Conservation (phyloP, 2,888 invertebrate species). For the Lutraria lutraria region DNA sequence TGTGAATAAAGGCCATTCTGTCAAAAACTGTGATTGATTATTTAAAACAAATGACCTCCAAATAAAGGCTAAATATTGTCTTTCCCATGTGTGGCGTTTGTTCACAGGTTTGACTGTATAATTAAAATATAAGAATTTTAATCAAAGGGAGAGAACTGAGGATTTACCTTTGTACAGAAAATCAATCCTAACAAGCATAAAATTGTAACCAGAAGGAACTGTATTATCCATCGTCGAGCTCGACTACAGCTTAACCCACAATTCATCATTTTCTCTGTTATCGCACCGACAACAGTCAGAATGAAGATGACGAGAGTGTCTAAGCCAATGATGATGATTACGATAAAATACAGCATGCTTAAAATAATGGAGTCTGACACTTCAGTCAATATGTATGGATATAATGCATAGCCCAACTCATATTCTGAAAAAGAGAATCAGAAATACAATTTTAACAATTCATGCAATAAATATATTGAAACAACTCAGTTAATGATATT, state of each 20-base stretch:
- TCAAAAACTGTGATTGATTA: no score
- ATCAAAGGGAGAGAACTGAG: no score
- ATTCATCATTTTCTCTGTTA: slow-evolving; percentile 72
- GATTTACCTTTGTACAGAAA: slow-evolving; percentile 72
- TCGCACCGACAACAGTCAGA: slow-evolving; percentile 72
- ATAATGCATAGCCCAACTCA: slow-evolving; percentile 77
- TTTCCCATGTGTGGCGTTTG: no score
- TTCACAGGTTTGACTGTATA: no score
- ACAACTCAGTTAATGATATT: no score
- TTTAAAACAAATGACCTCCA: no score
- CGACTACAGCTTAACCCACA: slow-evolving; percentile 65
- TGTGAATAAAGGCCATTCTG: no score
- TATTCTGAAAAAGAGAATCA: slow-evolving; percentile 70
- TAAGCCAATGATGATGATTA: slow-evolving; percentile 72
- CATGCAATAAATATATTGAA: no score
- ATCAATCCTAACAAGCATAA: slow-evolving; percentile 63
- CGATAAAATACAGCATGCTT: slow-evolving; percentile 74
- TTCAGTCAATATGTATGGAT: slow-evolving; percentile 75
- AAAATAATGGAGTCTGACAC: slow-evolving; percentile 73
- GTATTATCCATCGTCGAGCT: slow-evolving; percentile 55
- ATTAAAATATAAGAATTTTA: no score
- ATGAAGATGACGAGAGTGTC: slow-evolving; percentile 70
- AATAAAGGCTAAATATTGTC: no score
- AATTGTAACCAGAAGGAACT: slow-evolving; percentile 55
- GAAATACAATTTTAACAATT: background rate